A percentile compares a stretch with the other conserved stretches of the same genome.
These are phyloP conservation scores for Phoebastria nigripes DNA, from an alignment of 2,797 vertebrate genomes.

Conservation along the genomic window DNA sequence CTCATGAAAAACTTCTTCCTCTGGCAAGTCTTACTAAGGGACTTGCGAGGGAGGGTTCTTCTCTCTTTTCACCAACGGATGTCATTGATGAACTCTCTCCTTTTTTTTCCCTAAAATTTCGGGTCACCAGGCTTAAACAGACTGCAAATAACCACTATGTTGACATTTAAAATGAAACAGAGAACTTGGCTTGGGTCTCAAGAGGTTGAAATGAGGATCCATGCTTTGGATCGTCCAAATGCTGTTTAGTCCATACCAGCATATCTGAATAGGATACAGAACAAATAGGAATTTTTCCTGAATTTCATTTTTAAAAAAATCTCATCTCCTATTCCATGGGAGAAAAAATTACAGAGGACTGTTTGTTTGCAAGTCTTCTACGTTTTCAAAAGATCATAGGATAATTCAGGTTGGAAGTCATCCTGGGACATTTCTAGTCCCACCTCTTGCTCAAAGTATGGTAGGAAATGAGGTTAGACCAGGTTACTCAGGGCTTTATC, in stretches of 20 bases:
- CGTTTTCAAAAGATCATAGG: not conserved
- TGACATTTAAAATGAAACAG: not conserved
- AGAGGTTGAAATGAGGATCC: not conserved
- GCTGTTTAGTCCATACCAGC: not conserved
- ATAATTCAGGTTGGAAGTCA: not conserved
- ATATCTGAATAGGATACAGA: not conserved
- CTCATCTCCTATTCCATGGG: not conserved
- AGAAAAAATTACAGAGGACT: not conserved
- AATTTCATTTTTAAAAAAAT: not conserved
- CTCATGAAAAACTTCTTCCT: not conserved
- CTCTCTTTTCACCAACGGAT: not conserved
- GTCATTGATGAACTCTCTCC: not conserved
- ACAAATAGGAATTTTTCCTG: not conserved
- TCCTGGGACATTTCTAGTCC: not conserved
- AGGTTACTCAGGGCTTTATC: not conserved
- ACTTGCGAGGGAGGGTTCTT: not conserved
- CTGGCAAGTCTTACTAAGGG: not conserved
- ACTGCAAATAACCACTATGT: not conserved
- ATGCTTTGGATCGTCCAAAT: not conserved
- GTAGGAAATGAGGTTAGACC: not conserved
- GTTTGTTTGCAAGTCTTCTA: not conserved
- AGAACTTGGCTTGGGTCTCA: not conserved
- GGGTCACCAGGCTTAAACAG: not conserved
- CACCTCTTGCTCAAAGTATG: not conserved
- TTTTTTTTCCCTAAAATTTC: not conserved